Conservation (phyloP, 2,113 vertebrate genomes). For the Scytalopus superciliaris region DNA sequence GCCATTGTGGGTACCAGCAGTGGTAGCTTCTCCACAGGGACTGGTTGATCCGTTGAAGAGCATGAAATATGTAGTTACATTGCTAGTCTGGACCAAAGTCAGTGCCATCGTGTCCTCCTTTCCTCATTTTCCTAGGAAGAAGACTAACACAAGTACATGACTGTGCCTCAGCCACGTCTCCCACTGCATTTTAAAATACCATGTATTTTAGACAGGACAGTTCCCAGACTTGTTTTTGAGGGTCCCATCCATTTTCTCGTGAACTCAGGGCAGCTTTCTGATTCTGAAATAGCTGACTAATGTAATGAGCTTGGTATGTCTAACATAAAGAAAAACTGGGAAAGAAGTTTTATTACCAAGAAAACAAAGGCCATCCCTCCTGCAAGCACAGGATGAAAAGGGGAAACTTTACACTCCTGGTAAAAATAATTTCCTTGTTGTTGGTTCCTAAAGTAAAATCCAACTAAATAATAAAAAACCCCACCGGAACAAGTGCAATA, state of each 20-base stretch:
- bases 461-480: background rate
- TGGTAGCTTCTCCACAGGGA: background rate
- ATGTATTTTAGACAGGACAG: background rate
- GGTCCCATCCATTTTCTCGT: background rate
- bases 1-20: background rate
- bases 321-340: background rate
- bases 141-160: background rate
- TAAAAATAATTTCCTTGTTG: background rate
- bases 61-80: background rate
- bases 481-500: background rate
- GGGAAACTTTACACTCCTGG: background rate
- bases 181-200: background rate
- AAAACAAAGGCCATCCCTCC: background rate
- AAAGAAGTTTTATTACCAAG: slow-evolving; percentile 5
- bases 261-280: background rate
- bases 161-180: background rate
- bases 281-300: background rate
- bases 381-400: background rate
- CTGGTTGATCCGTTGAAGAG: background rate
- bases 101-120: background rate
- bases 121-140: background rate
- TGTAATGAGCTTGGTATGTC: background rate
- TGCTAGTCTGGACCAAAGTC: background rate
- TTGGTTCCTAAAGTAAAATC: background rate
- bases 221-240: background rate